A percentile compares a stretch with the other conserved stretches of the same genome.
These are phyloP conservation scores for Odontomyia ornata DNA, from an alignment of 2,888 invertebrate species.

Conservation along the genomic window DNA sequence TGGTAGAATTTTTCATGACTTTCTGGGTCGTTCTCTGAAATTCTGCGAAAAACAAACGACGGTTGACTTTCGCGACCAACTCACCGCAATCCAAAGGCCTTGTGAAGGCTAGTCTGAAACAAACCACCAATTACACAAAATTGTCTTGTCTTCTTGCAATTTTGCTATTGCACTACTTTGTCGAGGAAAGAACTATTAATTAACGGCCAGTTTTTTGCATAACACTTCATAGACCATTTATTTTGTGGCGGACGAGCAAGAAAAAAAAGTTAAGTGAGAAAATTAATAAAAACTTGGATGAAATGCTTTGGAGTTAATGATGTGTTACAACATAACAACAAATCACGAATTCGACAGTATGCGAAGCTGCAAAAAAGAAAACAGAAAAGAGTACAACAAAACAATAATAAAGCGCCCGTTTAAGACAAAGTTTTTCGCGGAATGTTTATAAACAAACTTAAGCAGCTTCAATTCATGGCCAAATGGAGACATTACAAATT, in stretches of 20 bases:
- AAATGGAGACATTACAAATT: not conserved
- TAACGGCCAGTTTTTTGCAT: not conserved
- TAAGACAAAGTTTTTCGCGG: not conserved
- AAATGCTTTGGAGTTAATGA: constrained; percentile 5
- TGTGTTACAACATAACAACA: not conserved
- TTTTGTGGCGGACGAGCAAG: not conserved
- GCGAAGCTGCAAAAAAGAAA: no score
- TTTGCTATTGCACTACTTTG: not conserved
- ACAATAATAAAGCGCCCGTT: not conserved
- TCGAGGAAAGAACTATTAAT: constrained; percentile 15
- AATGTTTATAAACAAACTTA: not conserved
- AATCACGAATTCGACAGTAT: constrained; percentile 22
- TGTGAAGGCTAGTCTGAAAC: no score
- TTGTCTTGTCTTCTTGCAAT: not conserved
- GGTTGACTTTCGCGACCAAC: not conserved
- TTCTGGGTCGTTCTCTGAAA: not conserved
- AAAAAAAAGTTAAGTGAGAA: not conserved
- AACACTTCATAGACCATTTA: not conserved
- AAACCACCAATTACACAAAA: not conserved
- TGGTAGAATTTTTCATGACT: not conserved
- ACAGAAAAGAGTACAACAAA: not conserved
- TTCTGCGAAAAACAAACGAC: not conserved
- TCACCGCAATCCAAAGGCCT: no score
- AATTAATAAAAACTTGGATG: not conserved
- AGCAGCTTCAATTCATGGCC: constrained; percentile 25